Evolutionary conservation across 2,113 vertebrate genomes (phyloP).

Genomic region (Meriones unguiculatus): DNA sequence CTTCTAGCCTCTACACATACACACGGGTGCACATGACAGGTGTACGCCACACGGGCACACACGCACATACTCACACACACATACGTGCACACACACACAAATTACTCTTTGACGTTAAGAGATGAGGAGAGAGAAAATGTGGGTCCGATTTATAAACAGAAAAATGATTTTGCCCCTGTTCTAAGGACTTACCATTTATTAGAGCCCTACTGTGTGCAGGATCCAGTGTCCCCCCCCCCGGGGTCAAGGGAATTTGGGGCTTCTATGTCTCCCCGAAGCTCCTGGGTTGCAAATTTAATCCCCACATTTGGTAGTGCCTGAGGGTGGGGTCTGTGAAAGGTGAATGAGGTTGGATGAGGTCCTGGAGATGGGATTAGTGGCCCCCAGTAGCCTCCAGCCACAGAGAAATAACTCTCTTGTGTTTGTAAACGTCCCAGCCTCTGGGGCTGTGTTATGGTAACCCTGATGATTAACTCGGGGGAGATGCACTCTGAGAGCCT

Average conservation of each 20-base stretch:
- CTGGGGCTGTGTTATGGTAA: neutral
- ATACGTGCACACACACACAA: neutral
- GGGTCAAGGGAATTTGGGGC: neutral
- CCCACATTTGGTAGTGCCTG: neutral
- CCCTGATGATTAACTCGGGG: neutral
- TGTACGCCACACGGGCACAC: neutral
- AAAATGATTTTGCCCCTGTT: neutral
- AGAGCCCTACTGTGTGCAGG: neutral
- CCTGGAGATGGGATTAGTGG: neutral
- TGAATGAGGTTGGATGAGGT: neutral
- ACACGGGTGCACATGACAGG: neutral
- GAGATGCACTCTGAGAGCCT: neutral
- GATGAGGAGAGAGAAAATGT: neutral
- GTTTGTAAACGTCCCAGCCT: neutral
- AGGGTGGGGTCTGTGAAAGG: neutral
- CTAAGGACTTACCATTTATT: neutral
- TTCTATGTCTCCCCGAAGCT: neutral
- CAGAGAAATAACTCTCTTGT: neutral
- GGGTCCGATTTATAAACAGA: neutral
- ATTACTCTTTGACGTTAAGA: neutral
- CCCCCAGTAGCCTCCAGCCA: neutral
- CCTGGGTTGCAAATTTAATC: neutral
- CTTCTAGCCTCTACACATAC: neutral
- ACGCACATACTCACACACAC: neutral
- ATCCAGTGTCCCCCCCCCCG: no score